These are phyloP conservation scores for Lethenteron camtschaticum DNA, from an alignment of 2,113 vertebrate genomes.

Conservation along the genomic window DNA sequence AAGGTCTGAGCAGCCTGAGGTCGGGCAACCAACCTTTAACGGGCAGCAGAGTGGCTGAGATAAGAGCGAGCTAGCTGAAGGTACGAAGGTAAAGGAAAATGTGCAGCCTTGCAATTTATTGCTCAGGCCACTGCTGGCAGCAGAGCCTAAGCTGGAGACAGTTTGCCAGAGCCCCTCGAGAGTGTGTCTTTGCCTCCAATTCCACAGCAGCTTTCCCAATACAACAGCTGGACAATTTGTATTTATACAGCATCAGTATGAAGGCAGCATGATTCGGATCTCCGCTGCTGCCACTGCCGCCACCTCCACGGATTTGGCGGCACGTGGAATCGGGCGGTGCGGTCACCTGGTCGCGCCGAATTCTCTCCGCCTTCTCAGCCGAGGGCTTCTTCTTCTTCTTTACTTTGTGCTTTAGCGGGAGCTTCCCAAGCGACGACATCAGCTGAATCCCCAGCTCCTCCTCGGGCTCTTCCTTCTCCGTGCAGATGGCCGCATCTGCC, in stretches of 20 bases:
- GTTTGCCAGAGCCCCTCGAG: too few species aligned
- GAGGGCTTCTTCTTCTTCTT: conserved; percentile 28
- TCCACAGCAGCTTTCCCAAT: neutral
- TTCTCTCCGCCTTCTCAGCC: conserved; percentile 40
- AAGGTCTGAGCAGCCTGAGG: too few species aligned
- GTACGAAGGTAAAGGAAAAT: too few species aligned
- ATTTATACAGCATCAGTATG: neutral
- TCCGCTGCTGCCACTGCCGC: neutral
- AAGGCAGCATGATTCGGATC: neutral
- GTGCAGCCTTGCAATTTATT: too few species aligned
- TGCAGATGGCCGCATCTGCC: conserved; percentile 11
- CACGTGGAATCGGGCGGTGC: neutral
- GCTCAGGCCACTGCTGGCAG: too few species aligned
- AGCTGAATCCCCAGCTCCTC: conserved; percentile 29
- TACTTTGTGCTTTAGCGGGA: conserved; percentile 18
- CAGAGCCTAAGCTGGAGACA: too few species aligned
- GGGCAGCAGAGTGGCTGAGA: too few species aligned
- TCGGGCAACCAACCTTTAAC: too few species aligned
- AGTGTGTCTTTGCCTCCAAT: neutral
- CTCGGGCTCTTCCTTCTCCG: conserved; percentile 9
- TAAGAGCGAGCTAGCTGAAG: too few species aligned
- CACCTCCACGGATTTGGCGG: neutral
- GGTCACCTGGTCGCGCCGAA: conserved; percentile 56
- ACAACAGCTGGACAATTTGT: too few species aligned
- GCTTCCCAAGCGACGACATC: conserved; percentile 43